Evolutionary conservation across 2,888 invertebrate species (phyloP).

Genomic region (Diaperis boleti): DNA sequence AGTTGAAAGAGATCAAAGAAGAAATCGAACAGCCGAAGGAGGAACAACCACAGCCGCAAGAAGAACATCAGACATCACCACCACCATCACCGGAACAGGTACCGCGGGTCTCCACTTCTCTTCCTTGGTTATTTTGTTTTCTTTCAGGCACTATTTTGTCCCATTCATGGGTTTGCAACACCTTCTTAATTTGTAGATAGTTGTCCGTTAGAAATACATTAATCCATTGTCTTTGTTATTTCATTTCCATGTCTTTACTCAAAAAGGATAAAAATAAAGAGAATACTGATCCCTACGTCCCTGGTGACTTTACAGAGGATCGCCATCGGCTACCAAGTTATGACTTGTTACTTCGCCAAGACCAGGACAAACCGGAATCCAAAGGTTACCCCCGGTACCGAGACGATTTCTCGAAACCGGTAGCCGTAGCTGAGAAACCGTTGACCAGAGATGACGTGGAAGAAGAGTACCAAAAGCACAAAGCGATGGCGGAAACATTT

Average conservation of each 20-base stretch:
- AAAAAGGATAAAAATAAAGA: slow-evolving; percentile 48
- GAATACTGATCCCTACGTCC: slow-evolving; percentile 65
- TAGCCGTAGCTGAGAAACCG: slow-evolving; percentile 10
- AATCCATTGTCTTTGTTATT: slow-evolving; percentile 17
- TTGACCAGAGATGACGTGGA: slow-evolving; percentile 56
- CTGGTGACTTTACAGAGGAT: slow-evolving; percentile 69
- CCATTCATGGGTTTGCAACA: slow-evolving; percentile 51
- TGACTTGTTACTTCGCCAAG: slow-evolving; percentile 59
- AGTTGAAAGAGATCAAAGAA: slow-evolving; percentile 52
- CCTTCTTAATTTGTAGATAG: background rate
- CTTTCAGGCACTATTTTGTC: slow-evolving; percentile 53
- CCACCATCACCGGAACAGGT: background rate
- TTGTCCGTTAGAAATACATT: background rate
- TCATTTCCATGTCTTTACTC: slow-evolving; percentile 19
- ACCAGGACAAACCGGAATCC: slow-evolving; percentile 39
- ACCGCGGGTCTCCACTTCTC: no score
- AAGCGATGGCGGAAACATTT: slow-evolving; percentile 58
- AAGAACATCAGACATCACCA: no score
- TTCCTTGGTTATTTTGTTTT: no score
- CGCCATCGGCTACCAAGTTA: slow-evolving; percentile 68
- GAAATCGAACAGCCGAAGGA: slow-evolving; percentile 35
- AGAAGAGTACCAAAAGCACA: slow-evolving; percentile 58
- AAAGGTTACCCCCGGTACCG: slow-evolving; percentile 57
- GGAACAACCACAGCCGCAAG: background rate
- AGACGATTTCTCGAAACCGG: slow-evolving; percentile 57